Evolutionary conservation across 2,797 vertebrate genomes (phyloP), one percentile per base, ranked within the genome.

Genomic region (Neosilurus hyrtlii): DNA sequence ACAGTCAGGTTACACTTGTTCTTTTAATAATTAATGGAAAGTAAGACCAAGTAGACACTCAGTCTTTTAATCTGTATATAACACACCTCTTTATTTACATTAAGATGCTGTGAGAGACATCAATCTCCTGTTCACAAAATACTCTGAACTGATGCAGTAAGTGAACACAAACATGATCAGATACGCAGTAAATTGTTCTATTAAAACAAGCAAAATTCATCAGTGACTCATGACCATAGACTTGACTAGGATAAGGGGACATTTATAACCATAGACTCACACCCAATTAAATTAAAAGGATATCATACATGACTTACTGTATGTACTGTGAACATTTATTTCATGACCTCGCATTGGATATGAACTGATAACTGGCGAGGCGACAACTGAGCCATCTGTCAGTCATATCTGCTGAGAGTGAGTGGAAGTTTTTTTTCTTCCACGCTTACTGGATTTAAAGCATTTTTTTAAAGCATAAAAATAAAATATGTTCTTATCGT

Each of bases 121-220:
- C 86, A 82, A 54, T 70, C 24, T 49, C n/a, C 86, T 94, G 80
- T 84, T 92, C 70, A 87, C 89, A 14, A 83, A 91, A 79, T 93
- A 91, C 89, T 88, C 89, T 2, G 85, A 92, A 78, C 84, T 91
- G 30, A 87, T 94, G 79, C 87, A 90, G 94, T 94, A 88, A 80
- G 82, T 84, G 18, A 16, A 73, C 22, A 73, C 51, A 12, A 3
- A 65, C n/a, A 26, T 51, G 61, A 26, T 51, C 75, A 49, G 24
- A 74, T 30, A 11, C 9, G 56, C 51, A 2, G 68, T 26, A 3
- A 16, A 15, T 1, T 49, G 30, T 22, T 3, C 18, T 61, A 43
- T 59, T 37, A 62, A 77, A 61, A n/a, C 20, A 9, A 4, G 9
- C 26, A 49, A 63, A 24, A 56, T 20, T 20, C 9, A 57, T 73